Evolutionary conservation across 1,140 invertebrate genomes (phyloP), one percentile per base, ranked within the genome.

Genomic region (Wiebesia pumilae): DNA sequence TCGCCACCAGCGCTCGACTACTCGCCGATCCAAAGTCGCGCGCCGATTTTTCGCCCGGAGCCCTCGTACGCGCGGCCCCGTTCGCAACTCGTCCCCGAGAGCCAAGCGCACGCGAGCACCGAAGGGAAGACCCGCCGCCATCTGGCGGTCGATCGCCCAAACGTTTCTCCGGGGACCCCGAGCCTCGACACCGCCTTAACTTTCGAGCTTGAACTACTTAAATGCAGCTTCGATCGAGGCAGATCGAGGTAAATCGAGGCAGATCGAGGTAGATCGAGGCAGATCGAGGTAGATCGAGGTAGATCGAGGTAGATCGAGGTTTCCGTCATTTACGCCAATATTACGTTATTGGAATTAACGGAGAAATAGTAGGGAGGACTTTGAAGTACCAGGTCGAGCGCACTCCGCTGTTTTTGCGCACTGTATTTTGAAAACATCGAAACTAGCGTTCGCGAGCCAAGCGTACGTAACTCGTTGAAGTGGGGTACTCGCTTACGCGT

Each of bases 71-170:
- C 83, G 16, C 38, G 0, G 24, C 73, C 10, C 38, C 21, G 73
- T 71, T 4, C 12, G n/a, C 19, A 16, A 14, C 65, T n/a, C n/a
- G 27, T n/a, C 1, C 30, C 1, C n/a, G 7, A n/a, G 65, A 33
- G 27, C 65, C 6, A 51, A 33, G 67, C 47, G 51, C 43, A 0
- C 81, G 43, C 33, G 69, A 38, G 69, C 2, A 0, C 38, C 24
- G 3, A 30, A 83, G 54, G 47, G 58, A 80, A 78, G 73, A 78
- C 62, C 71, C 81, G 69, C 79, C 81, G 87, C 83, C 83, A 83
- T 87, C 83, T 84, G 75, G 67, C 87, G 79, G 65, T 38, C 33
- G 47, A 75, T 79, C 35, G 71, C 14, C 65, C 19, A 69, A 78
- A 14, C 38, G 83, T 33, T 79, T 54, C 33, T 51, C 43, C 47